Evolutionary conservation across 2,888 invertebrate species (phyloP), one percentile per base, ranked within the genome.

Genomic region (Anoncus sp.): DNA sequence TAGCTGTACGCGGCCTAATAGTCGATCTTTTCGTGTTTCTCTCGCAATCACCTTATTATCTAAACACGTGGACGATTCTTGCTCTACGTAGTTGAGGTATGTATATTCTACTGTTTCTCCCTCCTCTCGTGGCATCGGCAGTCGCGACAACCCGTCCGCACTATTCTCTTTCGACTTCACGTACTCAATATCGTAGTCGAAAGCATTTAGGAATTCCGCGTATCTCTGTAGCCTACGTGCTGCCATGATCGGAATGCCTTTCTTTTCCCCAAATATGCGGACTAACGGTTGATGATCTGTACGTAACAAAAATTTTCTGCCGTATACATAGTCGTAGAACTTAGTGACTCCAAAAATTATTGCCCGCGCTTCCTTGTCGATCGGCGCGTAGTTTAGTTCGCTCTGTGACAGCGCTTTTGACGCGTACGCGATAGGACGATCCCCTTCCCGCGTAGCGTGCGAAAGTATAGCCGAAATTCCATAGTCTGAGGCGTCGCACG

Each of bases 321-420:
- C 71, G 43, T 59, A 51, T 24, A 66, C n/a, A n/a, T n/a, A n/a
- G n/a, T n/a, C n/a, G n/a, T n/a, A n/a, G n/a, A n/a, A n/a, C n/a
- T n/a, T n/a, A 35, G 12, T 71, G 73, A n/a, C n/a, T n/a, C n/a
- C n/a, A n/a, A n/a, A n/a, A n/a, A n/a, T n/a, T n/a, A n/a, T n/a
- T 83, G n/a, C n/a, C n/a, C n/a, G n/a, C n/a, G n/a, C n/a, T n/a
- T n/a, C n/a, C n/a, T n/a, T n/a, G n/a, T n/a, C 80, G 22, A 83
- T 57, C 55, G 87, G 86, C 0, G 85, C 89, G 80, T 88, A 86
- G 31, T 82, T 82, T 53, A 63, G 80, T 31, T 89, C 81, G 3
- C 81, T 81, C n/a, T n/a, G n/a, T n/a, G n/a, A n/a, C n/a, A n/a
- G n/a, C n/a, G n/a, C n/a, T n/a, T n/a, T n/a, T n/a, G n/a, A n/a